phyloP scores from a whole-genome alignment of 64 coral and sea anemone genomes.

The Dendronephthya gigantea region DNA sequence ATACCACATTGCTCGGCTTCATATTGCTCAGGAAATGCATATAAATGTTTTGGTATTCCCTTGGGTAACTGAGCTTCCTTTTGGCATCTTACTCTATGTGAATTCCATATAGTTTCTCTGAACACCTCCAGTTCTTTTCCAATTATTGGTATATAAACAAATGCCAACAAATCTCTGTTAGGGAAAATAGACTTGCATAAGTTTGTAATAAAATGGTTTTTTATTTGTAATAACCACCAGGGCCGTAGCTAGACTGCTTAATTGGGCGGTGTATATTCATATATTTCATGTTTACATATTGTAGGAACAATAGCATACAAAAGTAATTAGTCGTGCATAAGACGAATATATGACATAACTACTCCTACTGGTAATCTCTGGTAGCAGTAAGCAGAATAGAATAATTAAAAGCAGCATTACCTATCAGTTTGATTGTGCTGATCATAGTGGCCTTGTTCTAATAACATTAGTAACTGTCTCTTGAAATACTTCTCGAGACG shows the following conservation, averaged over 20 bases:
- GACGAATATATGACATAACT: too few relatives aligned
- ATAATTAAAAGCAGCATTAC: neutral
- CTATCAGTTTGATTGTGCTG: conserved; percentile 35
- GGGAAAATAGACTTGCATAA: conserved; percentile 1
- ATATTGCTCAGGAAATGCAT: conserved; percentile 39
- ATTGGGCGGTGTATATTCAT: too few relatives aligned
- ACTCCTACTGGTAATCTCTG: neutral
- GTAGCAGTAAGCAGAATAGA: neutral
- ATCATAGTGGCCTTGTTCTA: conserved; percentile 44
- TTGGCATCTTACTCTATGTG: conserved; percentile 39
- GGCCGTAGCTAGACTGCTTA: too few relatives aligned
- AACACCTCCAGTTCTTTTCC: conserved; percentile 24
- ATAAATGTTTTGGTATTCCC: conserved; percentile 39
- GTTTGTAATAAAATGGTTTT: neutral
- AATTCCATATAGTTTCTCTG: conserved; percentile 31
- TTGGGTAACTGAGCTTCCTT: conserved; percentile 46
- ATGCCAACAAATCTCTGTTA: conserved; percentile 13
- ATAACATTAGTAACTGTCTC: conserved; percentile 30
- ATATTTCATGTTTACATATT: too few relatives aligned
- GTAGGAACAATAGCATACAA: too few relatives aligned
- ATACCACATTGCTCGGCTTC: conserved; percentile 48
- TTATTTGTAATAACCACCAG: too few relatives aligned
- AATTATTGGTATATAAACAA: neutral
- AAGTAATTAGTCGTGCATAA: too few relatives aligned
- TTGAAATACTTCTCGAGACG: conserved; percentile 35